Conservation (phyloP, 2,888 invertebrate genomes). For the Candidula unifasciata region DNA sequence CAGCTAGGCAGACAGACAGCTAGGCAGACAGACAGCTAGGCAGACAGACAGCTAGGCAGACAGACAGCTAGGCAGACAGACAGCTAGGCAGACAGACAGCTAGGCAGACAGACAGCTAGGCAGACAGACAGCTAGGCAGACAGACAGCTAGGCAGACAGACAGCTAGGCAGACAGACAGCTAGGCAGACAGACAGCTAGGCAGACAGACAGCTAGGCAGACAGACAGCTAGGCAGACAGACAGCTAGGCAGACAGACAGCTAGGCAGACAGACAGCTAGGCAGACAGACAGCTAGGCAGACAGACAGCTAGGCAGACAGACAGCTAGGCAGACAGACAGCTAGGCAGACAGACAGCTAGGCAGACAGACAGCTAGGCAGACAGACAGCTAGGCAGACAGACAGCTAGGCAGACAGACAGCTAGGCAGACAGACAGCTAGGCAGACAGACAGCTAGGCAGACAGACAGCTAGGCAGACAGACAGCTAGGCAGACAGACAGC, state of each 20-base stretch:
- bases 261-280: not conserved
- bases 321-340: not conserved
- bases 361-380: constrained; percentile 26
- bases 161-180: not conserved
- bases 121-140: not conserved
- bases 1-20: constrained; percentile 18
- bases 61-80: constrained; percentile 11
- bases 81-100: not conserved
- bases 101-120: not conserved
- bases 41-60: constrained; percentile 18
- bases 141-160: not conserved
- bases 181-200: not conserved
- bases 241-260: not conserved
- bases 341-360: not conserved
- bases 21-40: constrained; percentile 14
- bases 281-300: not conserved
- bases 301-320: not conserved
- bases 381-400: constrained; percentile 34
- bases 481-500: constrained; percentile 21
- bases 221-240: not conserved
- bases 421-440: constrained; percentile 43
- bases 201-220: not conserved
- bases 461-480: constrained; percentile 28
- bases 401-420: constrained; percentile 15
- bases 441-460: constrained; percentile 15